A percentile compares a stretch with the other conserved stretches of the same genome.
phyloP scores from a whole-genome alignment of 2,113 vertebrate species.

The Paramormyrops kingsleyae region DNA sequence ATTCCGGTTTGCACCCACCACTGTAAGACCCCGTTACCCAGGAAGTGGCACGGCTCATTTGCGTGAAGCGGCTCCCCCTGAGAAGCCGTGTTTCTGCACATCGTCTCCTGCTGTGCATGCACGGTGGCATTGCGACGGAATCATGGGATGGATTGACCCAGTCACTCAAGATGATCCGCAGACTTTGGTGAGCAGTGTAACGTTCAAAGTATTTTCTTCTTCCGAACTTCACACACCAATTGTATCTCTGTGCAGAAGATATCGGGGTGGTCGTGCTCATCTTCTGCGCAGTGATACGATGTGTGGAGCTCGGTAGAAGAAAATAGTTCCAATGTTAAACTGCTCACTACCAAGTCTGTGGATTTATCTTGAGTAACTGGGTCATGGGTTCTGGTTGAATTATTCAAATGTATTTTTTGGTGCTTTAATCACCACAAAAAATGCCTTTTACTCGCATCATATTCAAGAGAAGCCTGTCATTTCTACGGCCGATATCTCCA shows the following conservation, averaged over 20 bases:
- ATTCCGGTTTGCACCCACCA: not conserved
- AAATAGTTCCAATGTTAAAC: not conserved
- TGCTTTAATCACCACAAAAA: too few species aligned
- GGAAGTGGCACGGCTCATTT: not conserved
- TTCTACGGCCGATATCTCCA: too few species aligned
- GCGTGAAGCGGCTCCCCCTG: not conserved
- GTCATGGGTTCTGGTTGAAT: too few species aligned
- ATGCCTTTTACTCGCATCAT: too few species aligned
- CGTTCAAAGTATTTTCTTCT: not conserved
- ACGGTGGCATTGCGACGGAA: not conserved
- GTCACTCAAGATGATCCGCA: not conserved
- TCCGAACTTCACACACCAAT: not conserved
- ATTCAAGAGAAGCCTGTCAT: too few species aligned
- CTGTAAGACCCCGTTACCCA: not conserved
- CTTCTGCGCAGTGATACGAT: not conserved
- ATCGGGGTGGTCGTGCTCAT: not conserved
- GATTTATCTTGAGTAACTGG: too few species aligned
- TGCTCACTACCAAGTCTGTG: too few species aligned
- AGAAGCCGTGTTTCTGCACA: not conserved
- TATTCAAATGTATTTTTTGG: too few species aligned
- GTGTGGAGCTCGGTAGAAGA: not conserved
- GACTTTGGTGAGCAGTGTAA: not conserved
- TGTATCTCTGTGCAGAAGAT: not conserved
- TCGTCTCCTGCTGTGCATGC: not conserved
- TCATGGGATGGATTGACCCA: too few species aligned